phyloP scores from a whole-genome alignment of 2,888 invertebrate species.

The Caenorhabditis sp. region DNA sequence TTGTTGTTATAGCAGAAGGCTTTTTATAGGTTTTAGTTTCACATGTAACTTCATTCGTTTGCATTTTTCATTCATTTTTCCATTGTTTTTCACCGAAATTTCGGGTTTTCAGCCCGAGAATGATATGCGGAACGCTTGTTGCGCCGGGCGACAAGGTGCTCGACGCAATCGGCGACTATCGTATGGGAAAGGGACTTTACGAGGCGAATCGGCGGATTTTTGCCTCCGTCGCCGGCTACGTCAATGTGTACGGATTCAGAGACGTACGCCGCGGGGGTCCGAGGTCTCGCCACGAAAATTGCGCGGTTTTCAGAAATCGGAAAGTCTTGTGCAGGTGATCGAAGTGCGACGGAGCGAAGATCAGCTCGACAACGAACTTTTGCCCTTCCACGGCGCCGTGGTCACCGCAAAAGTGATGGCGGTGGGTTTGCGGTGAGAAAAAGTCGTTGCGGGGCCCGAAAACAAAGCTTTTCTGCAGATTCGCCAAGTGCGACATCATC shows the following conservation, averaged over 20 bases:
- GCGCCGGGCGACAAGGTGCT: constrained; percentile 57
- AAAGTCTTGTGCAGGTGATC: constrained; percentile 53
- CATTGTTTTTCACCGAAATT: no score
- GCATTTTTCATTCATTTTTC: no score
- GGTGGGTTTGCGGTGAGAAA: constrained; percentile 44
- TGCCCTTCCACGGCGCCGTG: constrained; percentile 53
- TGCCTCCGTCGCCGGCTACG: constrained; percentile 49
- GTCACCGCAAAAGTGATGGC: constrained; percentile 59
- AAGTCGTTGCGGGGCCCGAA: background rate
- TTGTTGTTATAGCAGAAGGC: background rate
- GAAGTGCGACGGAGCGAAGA: constrained; percentile 55
- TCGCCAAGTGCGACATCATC: constrained; percentile 58
- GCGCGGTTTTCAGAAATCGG: constrained; percentile 49
- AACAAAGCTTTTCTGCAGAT: constrained; percentile 14
- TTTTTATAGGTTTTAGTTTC: background rate
- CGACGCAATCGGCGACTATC: constrained; percentile 49
- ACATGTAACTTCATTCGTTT: background rate
- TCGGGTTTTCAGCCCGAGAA: constrained; percentile 5
- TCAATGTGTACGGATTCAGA: constrained; percentile 51
- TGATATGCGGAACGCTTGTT: constrained; percentile 37
- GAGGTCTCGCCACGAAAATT: background rate
- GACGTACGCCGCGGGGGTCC: constrained; percentile 43
- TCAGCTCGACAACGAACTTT: constrained; percentile 52
- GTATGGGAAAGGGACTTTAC: constrained; percentile 55
- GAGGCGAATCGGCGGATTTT: constrained; percentile 48